Evolutionary conservation across 1,140 invertebrate genomes (phyloP), one percentile per base, ranked within the genome.

Genomic region (Leptonema lineaticorne): DNA sequence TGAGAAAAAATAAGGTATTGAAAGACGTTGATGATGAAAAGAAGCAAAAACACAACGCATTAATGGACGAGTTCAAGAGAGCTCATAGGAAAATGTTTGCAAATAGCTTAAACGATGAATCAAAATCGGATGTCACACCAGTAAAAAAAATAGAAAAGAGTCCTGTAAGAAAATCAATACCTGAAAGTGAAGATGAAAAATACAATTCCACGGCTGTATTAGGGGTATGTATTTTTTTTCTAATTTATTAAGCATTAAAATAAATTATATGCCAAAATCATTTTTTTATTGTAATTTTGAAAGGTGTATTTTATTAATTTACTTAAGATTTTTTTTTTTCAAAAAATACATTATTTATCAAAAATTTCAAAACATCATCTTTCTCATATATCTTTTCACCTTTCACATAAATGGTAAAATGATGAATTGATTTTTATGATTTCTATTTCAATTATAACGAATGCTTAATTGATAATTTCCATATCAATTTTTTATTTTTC

Each of bases 61-160:
- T 94, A 53, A 94, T 94, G 90, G 89, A 93, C 79, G 92, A 94
- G 81, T 93, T 94, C 76, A 92, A 91, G 76, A 87, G 88, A 75
- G 91, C 90, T 0, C 92, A 93, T 78, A 85, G 87, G 69, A 90
- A 89, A 81, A 93, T 93, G 92, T 93, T 93, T 79, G 86, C 88
- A 63, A 79, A 79, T 29, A 75, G 73, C 22, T 14, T 14, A 5
- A 14, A n/a, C n/a, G 37, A 62, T 14, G 37, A 20, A 16, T 26
- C 20, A 22, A 53, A 20, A 26, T 53, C 50, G 11, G 27, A 26
- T 11, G 27, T 14, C 7, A 11, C 20, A 8, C 24, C 9, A 3
- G 22, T 11, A 53, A 24, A 53, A 53, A 53, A 53, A 24, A 53
- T 22, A 26, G 50, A 53, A 26, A 53, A 53, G 27, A 26, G 5